Evolutionary conservation across 2,113 vertebrate species (phyloP), one percentile per base, ranked within the genome.

Genomic region (Pycnonotus jocosus): DNA sequence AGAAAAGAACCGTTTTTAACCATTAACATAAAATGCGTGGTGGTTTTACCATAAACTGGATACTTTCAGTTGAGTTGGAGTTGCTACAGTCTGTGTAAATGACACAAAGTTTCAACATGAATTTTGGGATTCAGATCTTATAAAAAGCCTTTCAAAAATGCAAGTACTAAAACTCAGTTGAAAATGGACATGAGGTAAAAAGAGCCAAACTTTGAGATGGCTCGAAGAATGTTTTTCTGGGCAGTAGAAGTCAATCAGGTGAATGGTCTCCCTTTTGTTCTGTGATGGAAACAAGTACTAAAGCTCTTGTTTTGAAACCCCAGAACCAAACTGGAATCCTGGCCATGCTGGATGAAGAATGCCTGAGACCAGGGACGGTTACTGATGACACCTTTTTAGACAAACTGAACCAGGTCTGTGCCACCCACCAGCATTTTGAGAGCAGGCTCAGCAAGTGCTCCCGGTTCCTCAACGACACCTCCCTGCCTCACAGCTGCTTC

Each of bases 271-370:
- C 10, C 57, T 71, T 78, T 48, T 45, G 42, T 42, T 19, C 27
- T 8, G 53, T 38, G 45, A 4, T 61, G 40, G 69, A 90, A 95
- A 58, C 90, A 48, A 90, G 23, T 30, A 22, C 33, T 86, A 58
- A 97, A 91, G 44, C 78, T 94, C 28, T 50, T 89, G 45, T 92
- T 78, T 81, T 47, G 37, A 58, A 90, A 58, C 69, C 70, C 47
- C 84, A 98, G 98, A 98, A 98, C 95, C 98, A 99, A 89, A 99
- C 98, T 48, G 99, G 99, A 87, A 99, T 99, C 96, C 96, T 99
- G 97, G 99, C 99, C 92, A 99, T 99, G 99, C 97, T 99, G 92
- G 99, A 99, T 1, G 99, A 99, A 82, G 99, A 99, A 95, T 99
- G 99, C 94, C 97, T 99, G 94, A 96, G 99, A 61, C 99, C 99